Evolutionary conservation across 2,797 vertebrate species (phyloP).

Genomic region (Falco naumanni): DNA sequence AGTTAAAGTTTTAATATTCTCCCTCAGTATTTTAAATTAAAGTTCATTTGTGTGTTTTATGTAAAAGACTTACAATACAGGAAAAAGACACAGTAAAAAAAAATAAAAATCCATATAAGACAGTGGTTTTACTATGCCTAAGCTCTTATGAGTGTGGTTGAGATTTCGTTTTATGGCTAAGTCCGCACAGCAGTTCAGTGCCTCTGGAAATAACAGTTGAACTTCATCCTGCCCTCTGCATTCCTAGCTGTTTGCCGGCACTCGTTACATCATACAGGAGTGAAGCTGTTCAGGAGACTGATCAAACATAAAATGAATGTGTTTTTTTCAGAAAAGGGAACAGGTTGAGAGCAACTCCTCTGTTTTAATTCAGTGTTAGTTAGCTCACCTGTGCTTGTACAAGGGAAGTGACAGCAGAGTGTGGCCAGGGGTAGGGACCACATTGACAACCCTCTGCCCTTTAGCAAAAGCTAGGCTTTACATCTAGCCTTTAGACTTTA

Average conservation of each 20-base stretch:
- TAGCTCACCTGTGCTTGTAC: neutral
- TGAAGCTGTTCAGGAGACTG: neutral
- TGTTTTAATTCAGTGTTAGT: neutral
- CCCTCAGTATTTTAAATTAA: neutral
- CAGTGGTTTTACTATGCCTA: neutral
- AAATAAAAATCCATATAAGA: neutral
- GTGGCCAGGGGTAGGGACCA: neutral
- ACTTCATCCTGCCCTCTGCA: neutral
- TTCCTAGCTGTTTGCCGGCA: neutral
- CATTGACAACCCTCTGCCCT: neutral
- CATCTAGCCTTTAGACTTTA: neutral
- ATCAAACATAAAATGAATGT: neutral
- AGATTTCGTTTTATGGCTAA: neutral
- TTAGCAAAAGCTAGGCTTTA: neutral
- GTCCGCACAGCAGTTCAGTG: neutral
- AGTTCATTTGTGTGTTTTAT: neutral
- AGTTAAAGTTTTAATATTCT: neutral
- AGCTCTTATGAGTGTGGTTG: neutral
- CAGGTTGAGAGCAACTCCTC: neutral
- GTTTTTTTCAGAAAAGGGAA: neutral
- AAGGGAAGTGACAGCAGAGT: neutral
- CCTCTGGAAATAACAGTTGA: neutral
- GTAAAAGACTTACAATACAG: neutral
- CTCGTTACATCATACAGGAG: neutral
- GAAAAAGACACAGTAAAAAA: neutral